A percentile compares a stretch with the other conserved stretches of the same genome.
Conservation (phyloP, 2,797 vertebrate species). For the Trachurus trachurus region DNA sequence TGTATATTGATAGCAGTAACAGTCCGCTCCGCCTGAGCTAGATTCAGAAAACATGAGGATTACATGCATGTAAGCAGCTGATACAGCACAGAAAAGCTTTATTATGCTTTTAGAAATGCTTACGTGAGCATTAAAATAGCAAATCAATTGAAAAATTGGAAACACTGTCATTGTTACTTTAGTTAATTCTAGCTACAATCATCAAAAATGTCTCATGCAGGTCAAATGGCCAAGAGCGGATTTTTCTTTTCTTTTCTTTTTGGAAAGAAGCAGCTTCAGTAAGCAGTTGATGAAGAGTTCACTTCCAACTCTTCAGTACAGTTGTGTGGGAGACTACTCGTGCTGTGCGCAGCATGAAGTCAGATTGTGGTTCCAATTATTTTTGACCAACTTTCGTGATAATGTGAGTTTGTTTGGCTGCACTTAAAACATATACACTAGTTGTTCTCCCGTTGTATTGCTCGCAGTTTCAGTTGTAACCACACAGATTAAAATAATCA, state of each 20-base stretch:
- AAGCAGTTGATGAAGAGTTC: slow-evolving; percentile 1
- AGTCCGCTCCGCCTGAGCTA: neutral
- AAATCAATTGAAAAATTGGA: neutral
- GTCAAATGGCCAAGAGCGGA: neutral
- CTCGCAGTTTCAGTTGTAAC: neutral
- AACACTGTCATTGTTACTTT: neutral
- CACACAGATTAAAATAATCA: neutral
- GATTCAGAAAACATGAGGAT: neutral
- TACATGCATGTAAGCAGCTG: neutral
- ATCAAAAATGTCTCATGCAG: neutral
- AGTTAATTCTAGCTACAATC: neutral
- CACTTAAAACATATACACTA: no score
- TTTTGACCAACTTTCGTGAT: slow-evolving; percentile 14
- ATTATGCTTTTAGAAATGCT: neutral
- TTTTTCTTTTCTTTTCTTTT: neutral
- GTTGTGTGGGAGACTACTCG: neutral
- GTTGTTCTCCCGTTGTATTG: neutral
- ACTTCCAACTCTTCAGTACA: neutral
- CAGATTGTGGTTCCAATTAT: slow-evolving; percentile 9
- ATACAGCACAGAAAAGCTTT: neutral
- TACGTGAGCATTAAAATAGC: neutral
- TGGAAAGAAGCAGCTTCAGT: neutral
- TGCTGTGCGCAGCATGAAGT: slow-evolving; percentile 6
- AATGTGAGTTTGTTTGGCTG: slow-evolving; percentile 7
- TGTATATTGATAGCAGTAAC: neutral